A percentile compares a stretch with the other conserved stretches of the same genome.
These are phyloP conservation scores for Sesia bembeciformis DNA, from an alignment of 2,888 invertebrate genomes.

Conservation along the genomic window DNA sequence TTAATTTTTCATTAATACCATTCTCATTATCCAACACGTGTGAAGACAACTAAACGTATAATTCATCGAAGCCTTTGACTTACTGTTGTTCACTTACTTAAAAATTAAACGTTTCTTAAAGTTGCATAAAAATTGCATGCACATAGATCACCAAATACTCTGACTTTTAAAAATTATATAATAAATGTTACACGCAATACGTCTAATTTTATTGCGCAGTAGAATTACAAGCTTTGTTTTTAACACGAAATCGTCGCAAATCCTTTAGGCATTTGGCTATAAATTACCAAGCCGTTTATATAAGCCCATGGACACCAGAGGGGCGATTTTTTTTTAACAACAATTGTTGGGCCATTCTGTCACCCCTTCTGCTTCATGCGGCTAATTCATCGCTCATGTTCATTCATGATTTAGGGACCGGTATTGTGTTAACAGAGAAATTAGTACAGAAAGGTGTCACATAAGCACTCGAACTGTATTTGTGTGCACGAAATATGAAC, in stretches of 20 bases:
- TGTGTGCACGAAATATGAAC: slow-evolving; percentile 50
- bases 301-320: slow-evolving; percentile 1
- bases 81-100: too few relatives aligned
- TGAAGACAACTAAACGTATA: too few relatives aligned
- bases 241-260: background rate
- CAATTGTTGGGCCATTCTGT: slow-evolving; percentile 38
- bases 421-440: slow-evolving; percentile 59
- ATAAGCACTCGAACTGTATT: slow-evolving; percentile 52
- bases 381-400: slow-evolving; percentile 48
- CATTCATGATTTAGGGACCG: slow-evolving; percentile 57
- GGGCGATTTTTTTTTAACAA: slow-evolving; percentile 36
- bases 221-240: slow-evolving; percentile 5
- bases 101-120: too few relatives aligned
- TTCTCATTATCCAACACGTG: too few relatives aligned
- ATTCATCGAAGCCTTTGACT: too few relatives aligned
- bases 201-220: slow-evolving; percentile 32
- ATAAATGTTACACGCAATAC: slow-evolving; percentile 9
- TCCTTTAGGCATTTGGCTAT: background rate
- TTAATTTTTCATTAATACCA: too few relatives aligned
- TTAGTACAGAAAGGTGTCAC: slow-evolving; percentile 67
- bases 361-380: slow-evolving; percentile 39
- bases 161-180: too few relatives aligned
- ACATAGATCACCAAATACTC: too few relatives aligned
- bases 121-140: too few relatives aligned
- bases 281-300: background rate